These are phyloP conservation scores for Scolanthus callimorphus DNA, from an alignment of 92 coral and sea anemone species.

Conservation along the genomic window DNA sequence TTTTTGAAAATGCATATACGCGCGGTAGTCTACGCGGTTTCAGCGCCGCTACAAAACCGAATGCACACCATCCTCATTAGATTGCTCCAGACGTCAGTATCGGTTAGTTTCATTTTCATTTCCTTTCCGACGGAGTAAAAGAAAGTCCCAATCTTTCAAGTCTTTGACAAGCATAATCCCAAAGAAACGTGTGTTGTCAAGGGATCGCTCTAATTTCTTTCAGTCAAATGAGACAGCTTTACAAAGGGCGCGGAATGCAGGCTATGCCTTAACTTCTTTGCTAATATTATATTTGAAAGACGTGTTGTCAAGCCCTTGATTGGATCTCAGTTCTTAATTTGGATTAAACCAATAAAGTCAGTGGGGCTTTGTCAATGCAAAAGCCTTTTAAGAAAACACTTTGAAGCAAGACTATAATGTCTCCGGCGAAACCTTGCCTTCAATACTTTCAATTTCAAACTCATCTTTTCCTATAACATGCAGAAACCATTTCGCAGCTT, in stretches of 20 bases:
- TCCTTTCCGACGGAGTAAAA: not conserved
- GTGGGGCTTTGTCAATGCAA: not conserved
- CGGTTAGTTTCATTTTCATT: not conserved
- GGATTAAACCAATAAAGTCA: not conserved
- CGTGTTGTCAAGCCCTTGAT: conserved; percentile 3
- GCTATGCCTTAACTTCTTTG: not conserved
- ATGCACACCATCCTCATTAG: too few relatives aligned
- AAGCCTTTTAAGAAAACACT: conserved; percentile 2
- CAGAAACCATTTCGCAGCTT: too few relatives aligned
- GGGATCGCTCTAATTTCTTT: not conserved
- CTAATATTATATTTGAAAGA: not conserved
- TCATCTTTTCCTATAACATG: too few relatives aligned
- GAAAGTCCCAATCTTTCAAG: not conserved
- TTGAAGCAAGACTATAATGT: not conserved
- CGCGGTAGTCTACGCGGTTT: too few relatives aligned
- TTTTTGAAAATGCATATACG: too few relatives aligned
- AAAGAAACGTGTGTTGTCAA: not conserved
- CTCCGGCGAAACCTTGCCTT: not conserved
- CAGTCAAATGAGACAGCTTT: not conserved
- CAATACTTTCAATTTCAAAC: too few relatives aligned
- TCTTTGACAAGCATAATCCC: not conserved
- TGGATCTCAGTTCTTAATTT: conserved; percentile 1
- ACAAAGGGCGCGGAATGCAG: conserved; percentile 1
- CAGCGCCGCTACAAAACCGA: too few relatives aligned
- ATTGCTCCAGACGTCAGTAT: not conserved